Base-by-base conservation (phyloP, 1,140 invertebrate genomes). In the Triops longicaudatus region DNA sequence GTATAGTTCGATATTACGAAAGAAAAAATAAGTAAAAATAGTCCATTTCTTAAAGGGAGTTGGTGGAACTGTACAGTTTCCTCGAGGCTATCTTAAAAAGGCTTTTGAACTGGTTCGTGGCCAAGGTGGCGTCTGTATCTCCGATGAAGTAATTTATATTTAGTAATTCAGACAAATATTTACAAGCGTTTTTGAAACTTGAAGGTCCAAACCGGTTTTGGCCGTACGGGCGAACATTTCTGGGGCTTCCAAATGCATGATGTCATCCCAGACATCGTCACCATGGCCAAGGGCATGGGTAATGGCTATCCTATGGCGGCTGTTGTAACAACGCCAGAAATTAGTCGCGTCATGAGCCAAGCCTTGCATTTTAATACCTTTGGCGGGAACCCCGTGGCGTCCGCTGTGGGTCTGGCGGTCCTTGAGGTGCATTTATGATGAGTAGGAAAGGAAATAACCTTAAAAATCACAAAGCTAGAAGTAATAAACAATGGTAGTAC, bases 301-400 rank as follows among this genome's bases (percentile, higher is more conserved):
- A 98, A 98, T 85, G 96, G 96, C 1, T 98, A 95, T 85, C 97
- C 97, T 0, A 84, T 99, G 82, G 96, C 91, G 1, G 96, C 96
- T 17, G 94, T 98, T 0, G 91, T 97, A 0, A 98, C 96, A 0
- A 97, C 92, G 0, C 88, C 89, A 6, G 89, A 93, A 83, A 94
- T 99, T 76, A 93, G 96, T 0, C 83, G 89, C 14, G 87, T 87
- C 7, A 86, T 98, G 80, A 87, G 87, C 0, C 86, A 88, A 80
- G 94, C 94, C 0, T 82, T 89, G 10, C 94, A 97, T 85, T 98
- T 98, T 82, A 99, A 99, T 83, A 99, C 97, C 0, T 99, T 92
- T 84, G 96, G 95, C 9, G 97, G 97, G 9, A 98, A 98, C 86
- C 94, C 97, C 0, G 80, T 99, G 79, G 92, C 94, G 5, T 94